Base-by-base conservation (phyloP, 2,888 invertebrate species). In the Matsumyia berberina region DNA sequence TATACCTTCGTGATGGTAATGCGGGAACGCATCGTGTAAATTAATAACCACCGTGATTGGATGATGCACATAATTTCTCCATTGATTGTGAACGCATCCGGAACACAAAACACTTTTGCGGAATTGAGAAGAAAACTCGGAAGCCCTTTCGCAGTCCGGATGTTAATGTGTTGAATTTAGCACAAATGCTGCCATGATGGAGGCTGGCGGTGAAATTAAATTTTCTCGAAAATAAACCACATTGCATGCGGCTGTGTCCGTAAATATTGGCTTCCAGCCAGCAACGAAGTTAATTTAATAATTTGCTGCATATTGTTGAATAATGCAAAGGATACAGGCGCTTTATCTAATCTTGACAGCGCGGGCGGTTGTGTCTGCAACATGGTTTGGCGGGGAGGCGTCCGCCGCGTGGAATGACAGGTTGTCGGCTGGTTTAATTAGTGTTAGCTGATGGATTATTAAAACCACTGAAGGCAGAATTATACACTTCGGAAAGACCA, bases 241-340 rank as follows among this genome's bases (percentile, higher is more conserved):
- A 17, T 0, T 17, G 11, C 29, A 58, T 39, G 58, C 4, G 58
- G 58, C 58, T 29, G 29, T 42, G n/a, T 42, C 39, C 24, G 33
- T 5, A 12, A 74, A 57, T 57, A 24, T 57, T 37, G 17, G 64
- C 55, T 55, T 44, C 33, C 46, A 8, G 31, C 66, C 66, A 57
- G 29, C 29, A 33, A 24, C 15, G 33, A 11, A 51, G 66, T 58
- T 76, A 76, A 66, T 67, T 76, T 29, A 67, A 66, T 49, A 76
- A 58, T 66, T 76, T 67, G 39, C 33, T 57, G 58, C 37, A 19
- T 46, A 11, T 66, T 66, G 66, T 58, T 49, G 39, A 49, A 58
- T 67, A 76, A 76, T 58, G 58, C 66, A 66, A 57, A 66, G 46
- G 49, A 66, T 57, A 33, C 29, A 42, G 46, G 49, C 11, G 15